Evolutionary conservation across 2,888 invertebrate species (phyloP).

Genomic region (Acanthosepion pharaonis): DNA sequence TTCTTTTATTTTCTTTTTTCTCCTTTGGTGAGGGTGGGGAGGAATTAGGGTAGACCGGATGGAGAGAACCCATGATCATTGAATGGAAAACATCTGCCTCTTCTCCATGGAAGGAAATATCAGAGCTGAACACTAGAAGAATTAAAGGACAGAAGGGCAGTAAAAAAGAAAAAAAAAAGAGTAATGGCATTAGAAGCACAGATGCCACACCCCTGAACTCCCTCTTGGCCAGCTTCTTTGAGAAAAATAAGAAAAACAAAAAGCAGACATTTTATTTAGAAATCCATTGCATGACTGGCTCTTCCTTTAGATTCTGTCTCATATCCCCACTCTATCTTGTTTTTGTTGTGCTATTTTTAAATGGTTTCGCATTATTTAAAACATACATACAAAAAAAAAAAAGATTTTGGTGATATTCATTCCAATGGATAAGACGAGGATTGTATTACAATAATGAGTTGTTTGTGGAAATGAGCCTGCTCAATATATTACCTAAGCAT

Average conservation of each 20-base stretch:
- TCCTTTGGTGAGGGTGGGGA: not conserved
- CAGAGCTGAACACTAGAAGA: not conserved
- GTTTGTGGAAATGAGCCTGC: too few relatives aligned
- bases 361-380: too few relatives aligned
- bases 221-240: not conserved
- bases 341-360: too few relatives aligned
- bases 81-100: not conserved
- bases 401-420: too few relatives aligned
- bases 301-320: not conserved
- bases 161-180: not conserved
- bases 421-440: too few relatives aligned
- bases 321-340: too few relatives aligned
- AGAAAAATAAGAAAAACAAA: not conserved
- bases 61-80: not conserved
- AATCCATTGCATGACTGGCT: not conserved
- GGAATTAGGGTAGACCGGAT: not conserved
- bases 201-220: not conserved
- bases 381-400: too few relatives aligned
- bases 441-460: too few relatives aligned
- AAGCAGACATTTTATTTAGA: not conserved
- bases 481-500: too few relatives aligned
- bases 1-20: not conserved
- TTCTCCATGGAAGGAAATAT: not conserved
- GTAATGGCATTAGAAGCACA: not conserved
- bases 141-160: not conserved